These are phyloP conservation scores for Sylvilagus floridanus DNA, from an alignment of 2,797 vertebrate species.

Conservation along the genomic window DNA sequence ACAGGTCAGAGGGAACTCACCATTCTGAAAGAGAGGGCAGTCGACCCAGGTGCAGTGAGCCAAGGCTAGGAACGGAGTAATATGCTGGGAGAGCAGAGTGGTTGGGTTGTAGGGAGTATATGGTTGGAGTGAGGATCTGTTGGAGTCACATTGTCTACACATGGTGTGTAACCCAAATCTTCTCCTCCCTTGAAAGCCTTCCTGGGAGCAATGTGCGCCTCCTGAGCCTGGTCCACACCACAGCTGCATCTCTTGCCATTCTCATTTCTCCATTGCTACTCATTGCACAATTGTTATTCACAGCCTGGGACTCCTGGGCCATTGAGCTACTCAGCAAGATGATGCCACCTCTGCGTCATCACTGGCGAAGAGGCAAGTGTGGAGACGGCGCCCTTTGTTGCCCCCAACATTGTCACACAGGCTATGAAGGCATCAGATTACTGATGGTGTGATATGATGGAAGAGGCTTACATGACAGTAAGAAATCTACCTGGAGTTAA, in stretches of 20 bases:
- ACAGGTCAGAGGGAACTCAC: not conserved
- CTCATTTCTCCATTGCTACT: not conserved
- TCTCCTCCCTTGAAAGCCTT: not conserved
- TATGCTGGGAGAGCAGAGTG: not conserved
- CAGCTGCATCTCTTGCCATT: not conserved
- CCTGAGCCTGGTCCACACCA: not conserved
- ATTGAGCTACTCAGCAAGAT: not conserved
- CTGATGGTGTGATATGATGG: not conserved
- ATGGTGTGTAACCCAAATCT: not conserved
- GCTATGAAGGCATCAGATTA: not conserved
- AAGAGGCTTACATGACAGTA: not conserved
- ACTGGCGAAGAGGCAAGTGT: not conserved
- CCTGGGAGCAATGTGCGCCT: not conserved
- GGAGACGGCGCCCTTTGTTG: not conserved
- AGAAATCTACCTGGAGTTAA: not conserved
- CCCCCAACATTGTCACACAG: no score
- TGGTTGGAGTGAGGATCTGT: not conserved
- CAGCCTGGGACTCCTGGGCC: not conserved
- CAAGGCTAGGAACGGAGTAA: not conserved
- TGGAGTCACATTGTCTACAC: not conserved
- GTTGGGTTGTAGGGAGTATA: not conserved
- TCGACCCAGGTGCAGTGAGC: not conserved
- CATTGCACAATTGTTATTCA: no score
- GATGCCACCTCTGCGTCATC: not conserved
- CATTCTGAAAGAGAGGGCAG: not conserved